phyloP scores from a whole-genome alignment of 2,113 vertebrate species.

The Oreocharis arfaki region DNA sequence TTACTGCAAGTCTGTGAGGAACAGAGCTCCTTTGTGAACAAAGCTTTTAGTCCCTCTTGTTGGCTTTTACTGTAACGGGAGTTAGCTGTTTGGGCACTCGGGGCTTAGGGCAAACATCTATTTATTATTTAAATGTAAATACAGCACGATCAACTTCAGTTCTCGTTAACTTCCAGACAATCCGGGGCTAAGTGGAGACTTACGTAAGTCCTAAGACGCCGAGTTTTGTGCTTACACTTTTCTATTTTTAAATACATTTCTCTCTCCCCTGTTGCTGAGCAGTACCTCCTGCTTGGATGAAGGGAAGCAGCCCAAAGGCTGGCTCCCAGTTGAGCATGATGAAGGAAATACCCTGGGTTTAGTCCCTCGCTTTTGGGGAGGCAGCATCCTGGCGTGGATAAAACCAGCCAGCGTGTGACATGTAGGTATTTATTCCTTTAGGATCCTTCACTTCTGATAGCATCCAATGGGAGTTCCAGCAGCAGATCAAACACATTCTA shows the following conservation, averaged over 20 bases:
- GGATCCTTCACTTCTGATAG: neutral
- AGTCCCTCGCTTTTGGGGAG: neutral
- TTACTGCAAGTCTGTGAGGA: neutral
- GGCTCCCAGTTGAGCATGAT: neutral
- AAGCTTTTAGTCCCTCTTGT: neutral
- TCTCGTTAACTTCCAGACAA: neutral
- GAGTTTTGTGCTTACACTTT: neutral
- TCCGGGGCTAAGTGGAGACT: neutral
- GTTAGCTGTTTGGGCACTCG: neutral
- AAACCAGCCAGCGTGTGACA: neutral
- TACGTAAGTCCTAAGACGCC: neutral
- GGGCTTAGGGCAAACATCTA: constrained; percentile 14
- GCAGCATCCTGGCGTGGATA: neutral
- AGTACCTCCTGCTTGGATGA: neutral
- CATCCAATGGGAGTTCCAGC: neutral
- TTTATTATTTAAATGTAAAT: constrained; percentile 55
- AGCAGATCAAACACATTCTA: neutral
- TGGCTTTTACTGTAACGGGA: neutral
- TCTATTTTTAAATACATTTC: constrained; percentile 8
- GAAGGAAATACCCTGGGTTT: neutral
- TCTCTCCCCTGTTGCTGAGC: neutral
- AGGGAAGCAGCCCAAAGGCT: neutral
- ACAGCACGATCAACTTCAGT: constrained; percentile 4
- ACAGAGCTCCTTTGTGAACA: neutral
- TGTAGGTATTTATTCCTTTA: neutral